Evolutionary conservation across 2,113 vertebrate species (phyloP), one percentile per base, ranked within the genome.

Genomic region (Nothobranchius kuhntae): DNA sequence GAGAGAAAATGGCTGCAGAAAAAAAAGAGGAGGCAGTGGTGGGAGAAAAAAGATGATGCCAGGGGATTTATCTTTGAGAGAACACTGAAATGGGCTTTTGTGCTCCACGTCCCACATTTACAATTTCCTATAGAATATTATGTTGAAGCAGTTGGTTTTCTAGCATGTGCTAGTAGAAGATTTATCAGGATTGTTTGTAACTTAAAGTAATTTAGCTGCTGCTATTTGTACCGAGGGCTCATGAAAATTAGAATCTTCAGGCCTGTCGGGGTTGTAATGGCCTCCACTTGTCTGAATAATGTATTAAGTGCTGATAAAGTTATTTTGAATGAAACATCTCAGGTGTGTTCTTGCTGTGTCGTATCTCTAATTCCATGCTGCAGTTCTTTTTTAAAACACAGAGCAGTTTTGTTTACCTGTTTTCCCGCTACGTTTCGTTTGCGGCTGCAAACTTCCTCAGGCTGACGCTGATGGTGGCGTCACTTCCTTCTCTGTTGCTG

Each of bases 61-160:
- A 30, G 53, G 72, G 71, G 73, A 78, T 76, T 79, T 78, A 69
- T 75, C 52, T 71, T 53, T 63, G 72, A 80, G 81, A 80, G 46
- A 57, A 57, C 58, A 54, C 76, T 36, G 13, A 82, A 82, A 83
- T 56, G 15, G 53, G 36, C 50, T 36, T 79, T 69, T 64, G 64
- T 82, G 77, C 78, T 69, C 14, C 46, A 62, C 67, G 75, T 71
- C 70, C 61, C 75, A 61, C 30, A 7, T 77, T 81, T 71, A 46
- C 73, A 71, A 82, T 80, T 67, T 67, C 50, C n/a, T 17, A 65
- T 61, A 61, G 21, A 63, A 54, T 63, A 57, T 57, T 61, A 50
- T 60, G 53, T 54, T 46, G 13, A 53, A 52, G 47, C 35, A 24
- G 38, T 45, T 54, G 69, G 52, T 69, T 71, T 50, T 72, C 14